phyloP scores from a whole-genome alignment of 2,797 vertebrate species.

The Pyrrhura leucotis region DNA sequence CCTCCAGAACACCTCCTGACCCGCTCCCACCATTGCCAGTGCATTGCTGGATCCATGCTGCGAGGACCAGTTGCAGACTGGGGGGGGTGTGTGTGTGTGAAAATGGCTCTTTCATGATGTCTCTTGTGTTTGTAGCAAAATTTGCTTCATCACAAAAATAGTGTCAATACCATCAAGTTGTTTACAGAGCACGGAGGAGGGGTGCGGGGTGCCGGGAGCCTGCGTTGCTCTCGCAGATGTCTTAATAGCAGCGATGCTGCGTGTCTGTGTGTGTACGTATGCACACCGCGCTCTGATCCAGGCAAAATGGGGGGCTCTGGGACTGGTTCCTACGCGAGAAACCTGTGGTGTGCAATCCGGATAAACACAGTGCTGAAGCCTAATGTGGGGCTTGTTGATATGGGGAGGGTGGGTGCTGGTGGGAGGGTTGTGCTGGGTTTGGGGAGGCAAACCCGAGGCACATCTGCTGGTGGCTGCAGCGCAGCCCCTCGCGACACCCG shows the following conservation, averaged over 20 bases:
- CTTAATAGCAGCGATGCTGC: neutral
- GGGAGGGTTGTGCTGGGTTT: neutral
- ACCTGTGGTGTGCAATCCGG: conserved; percentile 6
- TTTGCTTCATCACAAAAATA: neutral
- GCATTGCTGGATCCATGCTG: neutral
- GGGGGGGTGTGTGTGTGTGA: too few species aligned
- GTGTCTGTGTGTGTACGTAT: rapidly evolving
- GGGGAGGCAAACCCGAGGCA: neutral
- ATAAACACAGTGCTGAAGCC: conserved; percentile 5
- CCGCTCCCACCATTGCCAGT: neutral
- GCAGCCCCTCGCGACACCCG: neutral
- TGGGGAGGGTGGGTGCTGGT: neutral
- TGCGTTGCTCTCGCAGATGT: neutral
- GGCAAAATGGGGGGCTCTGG: conserved; percentile 13
- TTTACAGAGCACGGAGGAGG: neutral
- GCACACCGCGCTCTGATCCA: rapidly evolving
- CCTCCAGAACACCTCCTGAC: neutral
- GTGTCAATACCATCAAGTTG: conserved; percentile 32
- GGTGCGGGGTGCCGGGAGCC: neutral
- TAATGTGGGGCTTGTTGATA: neutral
- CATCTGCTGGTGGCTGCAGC: neutral
- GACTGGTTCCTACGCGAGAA: neutral
- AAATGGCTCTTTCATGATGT: neutral
- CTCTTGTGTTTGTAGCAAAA: neutral
- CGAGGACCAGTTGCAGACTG: neutral